Evolutionary conservation across 2,888 invertebrate genomes (phyloP).

Genomic region (Eupithecia dodoneata): DNA sequence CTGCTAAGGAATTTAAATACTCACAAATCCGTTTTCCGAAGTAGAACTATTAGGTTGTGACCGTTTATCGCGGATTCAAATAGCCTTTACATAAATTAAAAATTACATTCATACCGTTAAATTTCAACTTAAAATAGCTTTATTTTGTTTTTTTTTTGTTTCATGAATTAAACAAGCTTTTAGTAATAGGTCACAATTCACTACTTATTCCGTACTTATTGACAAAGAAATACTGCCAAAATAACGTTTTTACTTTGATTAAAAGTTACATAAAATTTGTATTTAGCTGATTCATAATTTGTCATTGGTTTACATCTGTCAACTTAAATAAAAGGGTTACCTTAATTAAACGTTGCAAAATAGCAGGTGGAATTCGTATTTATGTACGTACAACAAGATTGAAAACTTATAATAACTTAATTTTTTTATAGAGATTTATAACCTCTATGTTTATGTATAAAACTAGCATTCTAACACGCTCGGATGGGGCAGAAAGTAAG

Average conservation of each 20-base stretch:
- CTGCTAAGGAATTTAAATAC: neutral
- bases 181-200: neutral
- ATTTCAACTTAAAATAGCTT: neutral
- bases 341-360: neutral
- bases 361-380: conserved; percentile 13
- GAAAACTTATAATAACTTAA: neutral
- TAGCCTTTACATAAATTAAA: neutral
- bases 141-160: neutral
- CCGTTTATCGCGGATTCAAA: neutral
- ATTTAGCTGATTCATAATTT: neutral
- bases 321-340: neutral
- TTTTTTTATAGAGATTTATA: neutral
- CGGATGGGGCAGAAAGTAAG: neutral
- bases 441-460: neutral
- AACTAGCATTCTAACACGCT: neutral
- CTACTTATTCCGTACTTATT: neutral
- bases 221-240: neutral
- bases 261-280: neutral
- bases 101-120: neutral
- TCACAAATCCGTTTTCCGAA: neutral
- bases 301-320: neutral
- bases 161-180: neutral
- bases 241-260: neutral
- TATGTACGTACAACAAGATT: neutral
- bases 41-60: neutral